These are phyloP conservation scores for Drosophila antonietae DNA, from an alignment of 2,888 invertebrate species.

Conservation along the genomic window DNA sequence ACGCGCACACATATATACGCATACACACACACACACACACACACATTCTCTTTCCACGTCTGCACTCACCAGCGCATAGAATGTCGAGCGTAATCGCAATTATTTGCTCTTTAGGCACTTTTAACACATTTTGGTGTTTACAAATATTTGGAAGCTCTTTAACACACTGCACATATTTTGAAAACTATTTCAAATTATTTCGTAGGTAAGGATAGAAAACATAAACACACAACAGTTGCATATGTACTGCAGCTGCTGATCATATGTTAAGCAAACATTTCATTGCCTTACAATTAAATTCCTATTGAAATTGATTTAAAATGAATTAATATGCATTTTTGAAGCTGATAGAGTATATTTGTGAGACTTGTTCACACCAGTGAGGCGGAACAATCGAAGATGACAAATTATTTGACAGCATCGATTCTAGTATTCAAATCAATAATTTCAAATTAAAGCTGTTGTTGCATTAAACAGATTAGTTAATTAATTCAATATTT, in stretches of 20 bases:
- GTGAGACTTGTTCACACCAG: neutral
- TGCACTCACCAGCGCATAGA: conserved; percentile 18
- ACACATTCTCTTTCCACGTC: neutral
- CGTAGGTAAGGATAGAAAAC: neutral
- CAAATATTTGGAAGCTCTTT: conserved; percentile 51
- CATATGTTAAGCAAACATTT: conserved; percentile 19
- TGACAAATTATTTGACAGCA: too few relatives aligned
- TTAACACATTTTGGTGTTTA: conserved; percentile 46
- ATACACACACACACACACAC: neutral
- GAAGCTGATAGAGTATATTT: neutral
- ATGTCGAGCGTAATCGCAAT: conserved; percentile 48
- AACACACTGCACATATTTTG: conserved; percentile 18
- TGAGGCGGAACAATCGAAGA: neutral
- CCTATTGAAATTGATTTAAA: conserved; percentile 50
- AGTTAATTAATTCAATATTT: too few relatives aligned
- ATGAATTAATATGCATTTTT: neutral
- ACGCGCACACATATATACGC: neutral
- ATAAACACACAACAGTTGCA: neutral
- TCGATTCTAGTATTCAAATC: neutral
- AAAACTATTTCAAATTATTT: neutral
- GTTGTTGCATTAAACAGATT: too few relatives aligned
- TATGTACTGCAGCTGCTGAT: conserved; percentile 8
- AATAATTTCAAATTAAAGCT: too few relatives aligned
- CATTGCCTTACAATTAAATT: conserved; percentile 56
- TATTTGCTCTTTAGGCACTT: conserved; percentile 55